phyloP scores from a whole-genome alignment of 2,888 invertebrate genomes.

The Rhodophaea formosa region DNA sequence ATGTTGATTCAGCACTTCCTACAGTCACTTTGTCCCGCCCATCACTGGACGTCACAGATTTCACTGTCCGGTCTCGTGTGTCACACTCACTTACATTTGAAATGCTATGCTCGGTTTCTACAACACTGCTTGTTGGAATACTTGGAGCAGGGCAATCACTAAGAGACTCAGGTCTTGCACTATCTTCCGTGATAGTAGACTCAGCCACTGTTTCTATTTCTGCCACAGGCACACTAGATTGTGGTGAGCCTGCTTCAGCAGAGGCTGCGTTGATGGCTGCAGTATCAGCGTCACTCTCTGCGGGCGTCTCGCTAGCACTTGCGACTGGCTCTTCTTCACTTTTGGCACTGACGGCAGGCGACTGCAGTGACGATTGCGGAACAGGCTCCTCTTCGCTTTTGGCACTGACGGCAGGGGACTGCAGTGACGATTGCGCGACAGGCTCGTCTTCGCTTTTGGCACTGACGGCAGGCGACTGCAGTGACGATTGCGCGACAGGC shows the following conservation, averaged over 20 bases:
- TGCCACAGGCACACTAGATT: slow-evolving; percentile 41
- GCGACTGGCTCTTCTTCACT: slow-evolving; percentile 38
- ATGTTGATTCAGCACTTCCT: slow-evolving; percentile 75
- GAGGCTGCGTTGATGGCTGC: slow-evolving; percentile 36
- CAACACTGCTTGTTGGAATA: slow-evolving; percentile 61
- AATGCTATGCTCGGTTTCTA: slow-evolving; percentile 48
- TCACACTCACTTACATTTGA: slow-evolving; percentile 55
- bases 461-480: slow-evolving; percentile 37
- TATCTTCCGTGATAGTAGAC: slow-evolving; percentile 19
- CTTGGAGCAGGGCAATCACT: slow-evolving; percentile 29
- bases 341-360: slow-evolving; percentile 42
- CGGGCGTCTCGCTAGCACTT: slow-evolving; percentile 28
- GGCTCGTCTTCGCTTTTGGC: slow-evolving; percentile 44
- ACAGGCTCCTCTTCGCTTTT: slow-evolving; percentile 42
- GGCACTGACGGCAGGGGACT: slow-evolving; percentile 39
- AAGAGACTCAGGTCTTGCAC: slow-evolving; percentile 28
- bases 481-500: slow-evolving; percentile 28
- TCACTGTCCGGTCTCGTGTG: slow-evolving; percentile 63
- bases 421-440: slow-evolving; percentile 27
- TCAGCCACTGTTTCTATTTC: slow-evolving; percentile 30
- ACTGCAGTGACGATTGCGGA: slow-evolving; percentile 30
- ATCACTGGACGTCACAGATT: slow-evolving; percentile 72
- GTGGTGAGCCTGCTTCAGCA: slow-evolving; percentile 33
- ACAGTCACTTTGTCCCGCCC: slow-evolving; percentile 66
- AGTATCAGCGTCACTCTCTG: slow-evolving; percentile 32